Evolutionary conservation across 2,113 vertebrate species (phyloP).

Genomic region (Callocephalon fimbriatum): DNA sequence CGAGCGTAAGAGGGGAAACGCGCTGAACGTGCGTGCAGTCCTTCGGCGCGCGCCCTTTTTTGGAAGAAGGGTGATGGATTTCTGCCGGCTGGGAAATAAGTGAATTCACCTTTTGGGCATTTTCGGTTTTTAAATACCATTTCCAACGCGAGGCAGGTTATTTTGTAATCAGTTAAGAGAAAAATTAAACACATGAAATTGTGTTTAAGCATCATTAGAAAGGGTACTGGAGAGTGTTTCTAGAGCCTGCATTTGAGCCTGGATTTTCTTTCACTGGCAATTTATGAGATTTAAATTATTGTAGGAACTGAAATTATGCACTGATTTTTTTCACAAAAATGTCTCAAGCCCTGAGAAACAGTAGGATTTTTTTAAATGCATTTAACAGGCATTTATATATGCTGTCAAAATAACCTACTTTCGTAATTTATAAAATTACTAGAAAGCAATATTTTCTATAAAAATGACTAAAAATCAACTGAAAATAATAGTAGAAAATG

Average conservation of each 20-base stretch:
- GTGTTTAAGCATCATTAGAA: background rate
- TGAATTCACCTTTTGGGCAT: accelerated
- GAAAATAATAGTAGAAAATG: background rate
- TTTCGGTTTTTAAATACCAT: background rate
- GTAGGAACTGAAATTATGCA: background rate
- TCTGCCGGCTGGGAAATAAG: no score
- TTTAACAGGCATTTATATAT: background rate
- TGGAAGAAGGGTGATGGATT: accelerated
- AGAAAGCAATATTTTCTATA: background rate
- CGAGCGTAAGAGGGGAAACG: accelerated
- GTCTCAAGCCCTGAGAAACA: background rate
- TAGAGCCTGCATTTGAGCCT: accelerated
- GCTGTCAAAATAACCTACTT: background rate
- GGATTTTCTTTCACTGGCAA: background rate
- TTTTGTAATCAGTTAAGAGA: background rate
- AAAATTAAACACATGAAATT: background rate
- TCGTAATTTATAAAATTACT: background rate
- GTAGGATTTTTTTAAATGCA: background rate
- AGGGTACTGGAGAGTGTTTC: background rate
- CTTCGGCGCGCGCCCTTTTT: accelerated
- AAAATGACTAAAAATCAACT: background rate
- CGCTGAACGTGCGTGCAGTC: accelerated
- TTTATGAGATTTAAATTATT: background rate
- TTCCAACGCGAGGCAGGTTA: no score
- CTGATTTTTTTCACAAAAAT: background rate